Evolutionary conservation across 2,113 vertebrate species (phyloP).

Genomic region (Balaenoptera acutorostrata): DNA sequence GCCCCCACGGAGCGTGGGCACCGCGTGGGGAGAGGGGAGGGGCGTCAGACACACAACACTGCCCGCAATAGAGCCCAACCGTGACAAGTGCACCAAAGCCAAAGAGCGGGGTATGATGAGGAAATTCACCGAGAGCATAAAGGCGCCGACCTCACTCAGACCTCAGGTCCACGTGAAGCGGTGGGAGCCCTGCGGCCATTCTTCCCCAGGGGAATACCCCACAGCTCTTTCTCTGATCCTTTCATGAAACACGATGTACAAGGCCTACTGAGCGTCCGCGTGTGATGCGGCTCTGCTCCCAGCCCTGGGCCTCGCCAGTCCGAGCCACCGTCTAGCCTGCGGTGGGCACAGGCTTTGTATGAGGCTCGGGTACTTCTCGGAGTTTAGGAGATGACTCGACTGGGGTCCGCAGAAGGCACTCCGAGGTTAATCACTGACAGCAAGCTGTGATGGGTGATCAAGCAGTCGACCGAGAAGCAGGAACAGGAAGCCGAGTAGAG

Average conservation of each 20-base stretch:
- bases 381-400: neutral
- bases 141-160: neutral
- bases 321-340: neutral
- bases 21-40: accelerated
- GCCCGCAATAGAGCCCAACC: neutral
- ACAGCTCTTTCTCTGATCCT: neutral
- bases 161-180: neutral
- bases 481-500: neutral
- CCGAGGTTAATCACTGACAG: neutral
- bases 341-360: neutral
- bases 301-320: neutral
- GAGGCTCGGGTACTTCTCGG: neutral
- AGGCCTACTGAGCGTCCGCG: neutral
- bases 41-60: neutral
- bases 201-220: neutral
- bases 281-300: neutral
- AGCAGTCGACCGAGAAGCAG: neutral
- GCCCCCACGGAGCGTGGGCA: accelerated
- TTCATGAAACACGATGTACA: neutral
- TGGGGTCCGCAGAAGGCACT: neutral
- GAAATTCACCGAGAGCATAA: neutral
- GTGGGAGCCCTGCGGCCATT: neutral
- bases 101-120: neutral
- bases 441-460: neutral
- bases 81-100: neutral